Evolutionary conservation across 2,888 invertebrate genomes (phyloP).

Genomic region (Tubiluchus corallicola): DNA sequence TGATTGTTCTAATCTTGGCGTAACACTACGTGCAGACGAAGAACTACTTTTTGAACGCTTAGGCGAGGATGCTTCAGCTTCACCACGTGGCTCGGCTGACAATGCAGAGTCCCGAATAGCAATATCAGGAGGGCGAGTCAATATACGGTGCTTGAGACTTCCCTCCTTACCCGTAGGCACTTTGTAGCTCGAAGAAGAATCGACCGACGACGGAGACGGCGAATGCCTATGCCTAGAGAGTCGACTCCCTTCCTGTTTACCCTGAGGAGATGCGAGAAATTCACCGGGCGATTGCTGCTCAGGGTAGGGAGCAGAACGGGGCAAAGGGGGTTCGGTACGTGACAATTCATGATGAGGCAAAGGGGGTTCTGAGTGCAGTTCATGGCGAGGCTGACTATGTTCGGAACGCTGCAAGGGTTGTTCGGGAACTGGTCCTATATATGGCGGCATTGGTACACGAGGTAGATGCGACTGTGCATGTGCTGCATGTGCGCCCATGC

Average conservation of each 20-base stretch:
- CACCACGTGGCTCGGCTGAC: conserved; percentile 15
- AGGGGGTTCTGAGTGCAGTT: no score
- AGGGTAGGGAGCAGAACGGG: no score
- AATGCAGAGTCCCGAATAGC: conserved; percentile 14
- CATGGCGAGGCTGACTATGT: no score
- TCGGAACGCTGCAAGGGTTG: no score
- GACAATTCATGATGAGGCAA: no score
- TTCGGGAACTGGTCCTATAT: no score
- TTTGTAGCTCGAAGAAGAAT: background rate
- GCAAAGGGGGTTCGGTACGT: no score
- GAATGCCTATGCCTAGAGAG: background rate
- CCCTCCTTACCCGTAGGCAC: conserved; percentile 36
- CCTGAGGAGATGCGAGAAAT: background rate
- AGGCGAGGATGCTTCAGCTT: conserved; percentile 18
- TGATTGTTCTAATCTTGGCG: background rate
- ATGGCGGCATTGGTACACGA: background rate
- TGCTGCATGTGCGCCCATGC: conserved; percentile 1
- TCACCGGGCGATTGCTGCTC: no score
- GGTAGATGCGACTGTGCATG: background rate
- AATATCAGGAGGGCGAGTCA: conserved; percentile 34
- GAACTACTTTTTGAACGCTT: conserved; percentile 20
- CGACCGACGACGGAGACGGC: background rate
- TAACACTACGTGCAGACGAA: conserved; percentile 7
- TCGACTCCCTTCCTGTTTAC: background rate
- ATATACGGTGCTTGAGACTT: conserved; percentile 41